Base-by-base conservation (phyloP, 2,797 vertebrate genomes). In the Eulemur rubriventer region DNA sequence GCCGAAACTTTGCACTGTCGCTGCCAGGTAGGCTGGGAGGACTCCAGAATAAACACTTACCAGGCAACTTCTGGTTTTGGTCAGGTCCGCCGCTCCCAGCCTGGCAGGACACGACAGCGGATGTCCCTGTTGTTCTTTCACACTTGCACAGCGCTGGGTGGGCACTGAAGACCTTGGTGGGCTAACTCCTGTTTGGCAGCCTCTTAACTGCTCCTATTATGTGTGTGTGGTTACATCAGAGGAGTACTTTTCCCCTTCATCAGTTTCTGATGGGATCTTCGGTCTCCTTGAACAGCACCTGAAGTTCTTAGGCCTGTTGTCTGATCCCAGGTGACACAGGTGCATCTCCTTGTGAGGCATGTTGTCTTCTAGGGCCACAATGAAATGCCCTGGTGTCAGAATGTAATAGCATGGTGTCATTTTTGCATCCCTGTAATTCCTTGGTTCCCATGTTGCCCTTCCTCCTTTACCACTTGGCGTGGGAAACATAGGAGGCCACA, bases 281-380 rank as follows among this genome's bases (percentile, higher is more conserved):
- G 79, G 93, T 73, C 26, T 61, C 78, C 41, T 46, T n/a, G 50
- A 86, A 35, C 91, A 86, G 38, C 70, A 50, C 92, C 85, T 79
- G 38, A 95, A 50, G 83, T 78, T 41, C 55, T 70, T 4, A 2
- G 22, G 26, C 41, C 24, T 14, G 28, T 17, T 33, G 67, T 85
- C 75, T 86, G 82, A 57, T 28, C 79, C 8, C 0, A 0, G 55
- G 89, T 28, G 73, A 73, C 75, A 55, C 61, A 4, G 0, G 1
- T n/a, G 65, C 35, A 35, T 57, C 78, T 46, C 2, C 4, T 16
- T 12, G 14, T 63, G 61, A 20, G 46, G 38, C 7, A 30, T 28
- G 30, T 55, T 28, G 67, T 41, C 57, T 57, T 59, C 59, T 30
- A 11, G 33, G 79, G 78, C 30, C 63, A 38, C 33, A 1, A 2